phyloP scores from a whole-genome alignment of 2,113 vertebrate genomes.

The Corythornis cristatus region DNA sequence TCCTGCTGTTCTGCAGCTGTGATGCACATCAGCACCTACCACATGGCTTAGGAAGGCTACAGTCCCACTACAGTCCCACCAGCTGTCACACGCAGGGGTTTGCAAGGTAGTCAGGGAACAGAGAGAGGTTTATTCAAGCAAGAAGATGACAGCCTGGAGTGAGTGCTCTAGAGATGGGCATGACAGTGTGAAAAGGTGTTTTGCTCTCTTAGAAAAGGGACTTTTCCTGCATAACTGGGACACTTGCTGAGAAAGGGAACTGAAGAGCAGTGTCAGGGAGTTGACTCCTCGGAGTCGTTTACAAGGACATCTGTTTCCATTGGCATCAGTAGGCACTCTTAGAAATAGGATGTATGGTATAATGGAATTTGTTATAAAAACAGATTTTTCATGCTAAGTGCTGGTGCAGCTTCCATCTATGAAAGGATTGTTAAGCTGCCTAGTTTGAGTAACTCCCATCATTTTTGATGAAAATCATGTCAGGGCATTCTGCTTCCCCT shows the following conservation, averaged over 20 bases:
- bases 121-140: neutral
- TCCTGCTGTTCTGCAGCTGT: neutral
- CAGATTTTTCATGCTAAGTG: neutral
- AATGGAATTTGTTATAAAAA: neutral
- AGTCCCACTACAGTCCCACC: accelerated
- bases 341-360: neutral
- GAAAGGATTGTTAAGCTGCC: neutral
- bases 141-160: neutral
- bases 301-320: neutral
- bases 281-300: neutral
- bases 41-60: too few relatives aligned
- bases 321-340: neutral
- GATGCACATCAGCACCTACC: neutral
- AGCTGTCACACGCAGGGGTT: neutral
- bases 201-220: neutral
- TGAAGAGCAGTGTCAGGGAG: neutral
- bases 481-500: neutral
- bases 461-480: neutral
- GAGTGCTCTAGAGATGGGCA: neutral
- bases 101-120: neutral
- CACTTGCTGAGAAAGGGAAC: neutral
- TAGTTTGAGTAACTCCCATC: neutral
- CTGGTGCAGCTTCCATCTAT: neutral
- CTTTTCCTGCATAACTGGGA: neutral
- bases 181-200: neutral